Base-by-base conservation (phyloP, 2,888 invertebrate species). In the Pyrochroa serraticornis region DNA sequence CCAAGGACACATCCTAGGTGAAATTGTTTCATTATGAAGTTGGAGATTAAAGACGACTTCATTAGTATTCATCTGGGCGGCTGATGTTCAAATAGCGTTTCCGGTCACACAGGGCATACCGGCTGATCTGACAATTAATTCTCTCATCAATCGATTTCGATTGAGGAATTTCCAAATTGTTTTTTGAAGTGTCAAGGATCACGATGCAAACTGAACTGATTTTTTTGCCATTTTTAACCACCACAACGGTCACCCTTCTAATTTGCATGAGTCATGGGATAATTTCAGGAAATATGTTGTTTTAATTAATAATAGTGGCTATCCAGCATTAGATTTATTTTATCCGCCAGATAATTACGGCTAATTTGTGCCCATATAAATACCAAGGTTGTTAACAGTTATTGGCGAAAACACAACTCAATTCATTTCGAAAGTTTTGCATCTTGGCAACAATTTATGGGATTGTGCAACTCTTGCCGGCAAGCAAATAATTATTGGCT, bases 81-180 rank as follows among this genome's bases (percentile, higher is more conserved):
- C 60, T 59, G 48, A 59, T 55, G 63, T 63, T 66, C 60, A 66
- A 65, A 65, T 65, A 61, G 56, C 62, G 56, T 56, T 67, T 67
- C 67, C 67, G 63, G 63, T 64, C 62, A 54, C 38, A 56, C 53
- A 22, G 22, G 22, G 22, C 22, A 59, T 48, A 37, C 45, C 43
- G 55, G 47, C 51, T 58, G 56, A 54, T 60, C 43, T 43, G 36
- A 38, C 46, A 50, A 57, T 64, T 64, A 64, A 57, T 50, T 35
- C 42, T 22, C 30, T 14, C 49, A 39, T 42, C 42, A 42, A 34
- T 50, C 50, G 43, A 3, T n/a, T 5, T 10, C 30, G 35, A 47
- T 22, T 30, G 34, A 22, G 22, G 22, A 22, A 22, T 22, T 22
- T 5, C 55, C 39, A 51, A 56, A 44, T 52, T 60, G 53, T 22